Percentiles rank a stretch among this genome's conserved stretches.
phyloP scores from a whole-genome alignment of 2,113 vertebrate genomes.

The Cryptotis parvus region DNA sequence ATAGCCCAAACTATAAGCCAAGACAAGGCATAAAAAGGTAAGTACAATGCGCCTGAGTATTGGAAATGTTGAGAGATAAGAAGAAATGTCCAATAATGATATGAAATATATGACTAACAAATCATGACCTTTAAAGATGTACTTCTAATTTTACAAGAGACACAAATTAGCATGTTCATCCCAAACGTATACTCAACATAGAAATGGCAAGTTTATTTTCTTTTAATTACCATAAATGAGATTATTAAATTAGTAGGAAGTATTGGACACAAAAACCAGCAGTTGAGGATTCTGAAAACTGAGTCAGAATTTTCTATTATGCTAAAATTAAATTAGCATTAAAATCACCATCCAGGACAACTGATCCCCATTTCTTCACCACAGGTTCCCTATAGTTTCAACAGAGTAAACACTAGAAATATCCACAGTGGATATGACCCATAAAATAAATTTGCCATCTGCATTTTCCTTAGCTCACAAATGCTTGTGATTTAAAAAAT shows the following conservation, averaged over 20 bases:
- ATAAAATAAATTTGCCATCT: neutral
- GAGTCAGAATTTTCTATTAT: neutral
- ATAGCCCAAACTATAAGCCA: too few relatives aligned
- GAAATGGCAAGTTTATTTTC: neutral
- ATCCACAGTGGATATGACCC: neutral
- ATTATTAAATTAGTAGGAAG: neutral
- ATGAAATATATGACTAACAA: neutral
- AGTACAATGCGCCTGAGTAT: constrained; percentile 2
- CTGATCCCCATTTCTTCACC: neutral
- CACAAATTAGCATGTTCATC: neutral
- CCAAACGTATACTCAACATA: neutral
- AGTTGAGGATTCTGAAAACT: neutral
- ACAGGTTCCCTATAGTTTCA: neutral
- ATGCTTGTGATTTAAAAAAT: neutral
- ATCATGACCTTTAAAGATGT: constrained; percentile 14
- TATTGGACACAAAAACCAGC: neutral
- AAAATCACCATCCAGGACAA: neutral
- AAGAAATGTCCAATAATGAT: neutral
- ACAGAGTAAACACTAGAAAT: neutral
- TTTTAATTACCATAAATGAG: neutral
- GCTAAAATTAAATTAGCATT: neutral
- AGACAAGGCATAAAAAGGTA: neutral
- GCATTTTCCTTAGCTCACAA: neutral
- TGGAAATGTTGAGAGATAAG: neutral
- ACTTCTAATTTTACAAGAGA: constrained; percentile 45